Percentiles rank a stretch among this genome's conserved stretches.
Evolutionary conservation across 1,140 invertebrate genomes (phyloP).

Genomic region (Ceratosolen solmsi): DNA sequence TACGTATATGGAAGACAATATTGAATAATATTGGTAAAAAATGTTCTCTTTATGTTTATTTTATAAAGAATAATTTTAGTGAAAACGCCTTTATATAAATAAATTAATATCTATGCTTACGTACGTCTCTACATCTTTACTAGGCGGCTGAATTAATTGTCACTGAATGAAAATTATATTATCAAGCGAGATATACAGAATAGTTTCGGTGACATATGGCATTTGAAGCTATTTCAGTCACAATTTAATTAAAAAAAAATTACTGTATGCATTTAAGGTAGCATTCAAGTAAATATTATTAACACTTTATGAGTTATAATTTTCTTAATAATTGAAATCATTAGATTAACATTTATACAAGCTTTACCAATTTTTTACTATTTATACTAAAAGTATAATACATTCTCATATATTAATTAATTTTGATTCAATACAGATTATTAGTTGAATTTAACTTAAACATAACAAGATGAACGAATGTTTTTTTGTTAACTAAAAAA

Average conservation of each 20-base stretch:
- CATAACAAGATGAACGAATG: too few species aligned
- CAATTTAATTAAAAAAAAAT: background rate
- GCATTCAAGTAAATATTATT: background rate
- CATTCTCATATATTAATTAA: too few species aligned
- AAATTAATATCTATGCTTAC: background rate
- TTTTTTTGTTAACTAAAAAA: too few species aligned
- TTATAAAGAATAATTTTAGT: background rate
- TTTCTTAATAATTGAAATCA: too few species aligned
- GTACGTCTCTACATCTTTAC: background rate
- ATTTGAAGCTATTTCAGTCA: conserved; percentile 12
- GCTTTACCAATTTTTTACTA: too few species aligned
- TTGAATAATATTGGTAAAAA: background rate
- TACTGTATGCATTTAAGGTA: background rate
- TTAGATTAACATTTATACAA: too few species aligned
- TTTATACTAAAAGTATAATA: too few species aligned
- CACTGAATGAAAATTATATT: background rate
- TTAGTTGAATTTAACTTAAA: too few species aligned
- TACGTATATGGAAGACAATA: too few species aligned
- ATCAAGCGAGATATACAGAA: background rate
- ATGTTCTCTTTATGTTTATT: background rate
- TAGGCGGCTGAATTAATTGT: background rate
- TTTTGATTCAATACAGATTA: too few species aligned
- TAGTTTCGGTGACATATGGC: background rate
- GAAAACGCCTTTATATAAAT: background rate
- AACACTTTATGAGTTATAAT: background rate